Base-by-base conservation (phyloP, 1,140 invertebrate genomes). In the Bursaphelenchus mucronatus region DNA sequence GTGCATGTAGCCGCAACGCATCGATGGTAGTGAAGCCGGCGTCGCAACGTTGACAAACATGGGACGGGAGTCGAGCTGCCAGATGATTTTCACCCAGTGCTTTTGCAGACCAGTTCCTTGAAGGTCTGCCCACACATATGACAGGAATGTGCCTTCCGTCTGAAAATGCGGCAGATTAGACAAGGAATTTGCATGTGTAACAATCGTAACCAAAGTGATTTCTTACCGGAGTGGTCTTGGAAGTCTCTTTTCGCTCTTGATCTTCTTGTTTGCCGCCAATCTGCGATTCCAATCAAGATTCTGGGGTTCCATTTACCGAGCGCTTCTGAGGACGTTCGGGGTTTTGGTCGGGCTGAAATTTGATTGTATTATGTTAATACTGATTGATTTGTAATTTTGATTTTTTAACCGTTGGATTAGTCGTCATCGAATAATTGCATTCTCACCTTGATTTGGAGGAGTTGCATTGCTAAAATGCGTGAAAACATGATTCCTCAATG, bases 11-110 rank as follows among this genome's bases (percentile, higher is more conserved):
- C 41, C 39, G n/a, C 46, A 67, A 44, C 21, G 71, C 67, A 39
- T 46, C 61, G 59, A 47, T 54, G 39, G 62, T 74, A 3, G 71
- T 74, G 65, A 74, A 74, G 17, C 66, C 72, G 39, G 72, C 72
- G 52, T 74, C 72, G 55, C 72, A 74, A 19, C 64, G 50, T 9
- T n/a, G 21, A 47, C 72, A 74, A 41, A 74, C 59, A 56, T 75
- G 64, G 8, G 63, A 41, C 72, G 71, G 5, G 52, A 49, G 44
- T 68, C 19, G 30, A 57, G 53, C 19, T 53, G 66, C 40, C 41
- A 71, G 44, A 15, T 69, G 63, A 19, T 72, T 46, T 11, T 52
- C 41, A 70, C 21, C 71, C 71, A 72, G 46, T 73, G 71, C 9
- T 43, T 40, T 65, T 71, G 64, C n/a, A 72, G 5, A 39, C 10